These are phyloP conservation scores for Lota lota DNA, from an alignment of 2,113 vertebrate species.

Conservation along the genomic window DNA sequence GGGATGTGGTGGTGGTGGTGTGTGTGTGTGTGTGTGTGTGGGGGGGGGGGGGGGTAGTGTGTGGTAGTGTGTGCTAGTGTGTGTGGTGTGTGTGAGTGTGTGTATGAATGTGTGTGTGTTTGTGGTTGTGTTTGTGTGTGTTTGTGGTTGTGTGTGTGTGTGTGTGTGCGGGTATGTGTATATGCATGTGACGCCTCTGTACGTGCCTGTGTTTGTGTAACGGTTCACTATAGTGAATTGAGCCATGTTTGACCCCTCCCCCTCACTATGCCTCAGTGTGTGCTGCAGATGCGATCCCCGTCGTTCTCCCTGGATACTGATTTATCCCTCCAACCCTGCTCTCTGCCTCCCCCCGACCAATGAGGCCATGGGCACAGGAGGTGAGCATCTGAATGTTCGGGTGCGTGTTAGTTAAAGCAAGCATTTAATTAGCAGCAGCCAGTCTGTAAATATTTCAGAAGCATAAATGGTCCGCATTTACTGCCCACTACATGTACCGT, in stretches of 20 bases:
- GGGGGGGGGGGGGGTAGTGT: neutral
- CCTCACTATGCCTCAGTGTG: constrained; percentile 40
- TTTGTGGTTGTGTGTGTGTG: neutral
- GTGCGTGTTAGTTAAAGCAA: constrained; percentile 18
- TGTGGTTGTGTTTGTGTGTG: too few relatives aligned
- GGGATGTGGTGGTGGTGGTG: neutral
- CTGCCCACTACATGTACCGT: neutral
- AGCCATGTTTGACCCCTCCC: constrained; percentile 29
- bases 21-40: constrained; percentile 19
- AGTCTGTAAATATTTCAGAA: constrained; percentile 28
- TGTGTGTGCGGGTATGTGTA: constrained; percentile 1
- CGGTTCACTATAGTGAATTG: constrained; percentile 58
- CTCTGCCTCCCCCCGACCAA: constrained; percentile 29
- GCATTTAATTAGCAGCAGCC: constrained; percentile 17
- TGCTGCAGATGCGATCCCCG: constrained; percentile 63
- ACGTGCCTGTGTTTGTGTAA: constrained; percentile 4
- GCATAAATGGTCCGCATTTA: constrained; percentile 19
- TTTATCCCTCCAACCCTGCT: constrained; percentile 40
- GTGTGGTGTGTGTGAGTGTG: neutral
- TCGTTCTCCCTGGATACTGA: constrained; percentile 58
- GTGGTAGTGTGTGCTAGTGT: too few relatives aligned
- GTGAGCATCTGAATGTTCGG: constrained; percentile 5
- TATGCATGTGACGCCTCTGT: constrained; percentile 6
- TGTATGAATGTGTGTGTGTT: too few relatives aligned
- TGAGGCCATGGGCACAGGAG: constrained; percentile 23